These are phyloP conservation scores for Cryptus viduatorius DNA, from an alignment of 2,888 invertebrate genomes.

Conservation along the genomic window DNA sequence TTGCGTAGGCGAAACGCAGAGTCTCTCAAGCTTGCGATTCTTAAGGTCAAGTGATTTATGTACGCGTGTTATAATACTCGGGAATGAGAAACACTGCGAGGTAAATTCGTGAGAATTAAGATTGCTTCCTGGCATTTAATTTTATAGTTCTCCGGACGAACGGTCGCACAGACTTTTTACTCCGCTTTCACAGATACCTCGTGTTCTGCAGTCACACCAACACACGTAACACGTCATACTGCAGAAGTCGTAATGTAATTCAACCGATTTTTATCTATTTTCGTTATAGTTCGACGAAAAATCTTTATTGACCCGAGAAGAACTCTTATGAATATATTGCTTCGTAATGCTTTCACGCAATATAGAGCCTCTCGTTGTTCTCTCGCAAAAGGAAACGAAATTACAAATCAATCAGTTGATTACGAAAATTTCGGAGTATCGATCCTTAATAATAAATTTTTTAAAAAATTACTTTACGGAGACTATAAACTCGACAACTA, in stretches of 20 bases:
- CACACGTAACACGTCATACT: not conserved
- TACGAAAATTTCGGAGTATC: too few relatives aligned
- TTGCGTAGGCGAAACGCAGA: slow-evolving; percentile 32
- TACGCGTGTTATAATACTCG: slow-evolving; percentile 1
- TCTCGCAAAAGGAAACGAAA: not conserved
- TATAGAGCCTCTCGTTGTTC: not conserved
- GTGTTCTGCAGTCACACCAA: not conserved
- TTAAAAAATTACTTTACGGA: too few relatives aligned
- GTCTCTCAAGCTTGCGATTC: slow-evolving; percentile 28
- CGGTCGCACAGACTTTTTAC: slow-evolving; percentile 23
- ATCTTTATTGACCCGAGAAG: not conserved
- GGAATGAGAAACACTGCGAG: slow-evolving; percentile 53
- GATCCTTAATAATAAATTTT: too few relatives aligned
- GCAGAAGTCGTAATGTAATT: not conserved
- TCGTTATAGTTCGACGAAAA: slow-evolving; percentile 13
- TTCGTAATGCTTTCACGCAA: too few relatives aligned
- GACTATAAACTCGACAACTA: too few relatives aligned
- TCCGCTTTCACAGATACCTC: slow-evolving; percentile 8
- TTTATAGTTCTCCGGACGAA: slow-evolving; percentile 52
- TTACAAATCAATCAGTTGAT: too few relatives aligned
- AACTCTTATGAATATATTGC: not conserved
- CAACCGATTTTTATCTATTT: slow-evolving; percentile 1
- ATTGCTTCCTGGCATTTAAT: slow-evolving; percentile 59
- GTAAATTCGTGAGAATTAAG: slow-evolving; percentile 63
- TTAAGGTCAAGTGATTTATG: slow-evolving; percentile 1